Conservation (phyloP, 2,797 vertebrate species). For the Tenualosa thibaudeaui region DNA sequence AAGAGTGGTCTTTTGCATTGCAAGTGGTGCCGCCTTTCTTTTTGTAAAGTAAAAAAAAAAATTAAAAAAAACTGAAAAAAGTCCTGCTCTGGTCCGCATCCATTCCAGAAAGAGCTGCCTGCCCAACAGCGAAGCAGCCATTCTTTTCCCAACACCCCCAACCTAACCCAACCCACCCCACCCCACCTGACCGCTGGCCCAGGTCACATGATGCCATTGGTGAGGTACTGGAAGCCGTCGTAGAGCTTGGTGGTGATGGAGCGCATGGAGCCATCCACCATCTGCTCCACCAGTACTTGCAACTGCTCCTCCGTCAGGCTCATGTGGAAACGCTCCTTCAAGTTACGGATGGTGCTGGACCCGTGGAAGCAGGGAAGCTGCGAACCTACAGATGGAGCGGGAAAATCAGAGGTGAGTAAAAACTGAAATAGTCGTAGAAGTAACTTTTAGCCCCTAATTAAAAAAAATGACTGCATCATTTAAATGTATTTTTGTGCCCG, state of each 20-base stretch:
- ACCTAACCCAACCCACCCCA: background rate
- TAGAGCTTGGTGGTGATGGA: conserved; percentile 96
- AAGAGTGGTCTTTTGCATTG: conserved; percentile 46
- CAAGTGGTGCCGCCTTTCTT: conserved; percentile 48
- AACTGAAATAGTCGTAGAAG: background rate
- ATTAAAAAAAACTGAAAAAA: background rate
- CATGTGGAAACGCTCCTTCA: conserved; percentile 98
- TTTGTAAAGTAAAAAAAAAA: background rate
- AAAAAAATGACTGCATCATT: too few species aligned
- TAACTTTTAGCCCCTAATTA: background rate
- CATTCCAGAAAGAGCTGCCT: background rate
- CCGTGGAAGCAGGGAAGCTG: conserved; percentile 96
- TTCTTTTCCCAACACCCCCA: background rate
- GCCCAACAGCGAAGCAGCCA: background rate
- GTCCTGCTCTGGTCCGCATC: conserved; percentile 16
- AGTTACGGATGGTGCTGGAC: conserved; percentile 87
- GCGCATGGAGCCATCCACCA: conserved; percentile 92
- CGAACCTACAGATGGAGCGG: conserved; percentile 72
- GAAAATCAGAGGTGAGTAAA: fast-evolving
- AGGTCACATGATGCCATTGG: conserved; percentile 97
- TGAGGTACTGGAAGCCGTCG: conserved; percentile 97
- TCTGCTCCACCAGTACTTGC: conserved; percentile 88
- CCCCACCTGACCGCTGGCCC: background rate
- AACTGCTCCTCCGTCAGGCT: conserved; percentile 96
- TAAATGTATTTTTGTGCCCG: too few species aligned